Evolutionary conservation across 92 coral and sea anemone species (phyloP).

Genomic region (Phenganax subtilis): DNA sequence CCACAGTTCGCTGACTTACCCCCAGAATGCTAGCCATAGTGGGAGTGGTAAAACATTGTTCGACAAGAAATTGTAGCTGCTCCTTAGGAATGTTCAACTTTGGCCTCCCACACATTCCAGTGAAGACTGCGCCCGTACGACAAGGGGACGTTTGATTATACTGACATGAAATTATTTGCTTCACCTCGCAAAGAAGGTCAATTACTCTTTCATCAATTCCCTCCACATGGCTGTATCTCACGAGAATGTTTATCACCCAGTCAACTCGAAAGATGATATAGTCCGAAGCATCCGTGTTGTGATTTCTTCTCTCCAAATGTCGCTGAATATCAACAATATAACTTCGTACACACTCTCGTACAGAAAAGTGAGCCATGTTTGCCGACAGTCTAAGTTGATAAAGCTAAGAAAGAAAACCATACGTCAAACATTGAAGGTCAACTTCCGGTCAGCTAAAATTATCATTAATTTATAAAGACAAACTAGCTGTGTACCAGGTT

Average conservation of each 20-base stretch:
- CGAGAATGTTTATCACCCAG: slow-evolving; percentile 44
- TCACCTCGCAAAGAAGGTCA: slow-evolving; percentile 41
- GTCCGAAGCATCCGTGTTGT: slow-evolving; percentile 39
- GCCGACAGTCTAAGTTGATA: not conserved
- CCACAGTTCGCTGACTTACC: slow-evolving; percentile 53
- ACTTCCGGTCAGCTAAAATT: not conserved
- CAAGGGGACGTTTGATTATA: not conserved
- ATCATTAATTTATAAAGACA: not conserved
- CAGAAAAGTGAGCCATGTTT: slow-evolving; percentile 9
- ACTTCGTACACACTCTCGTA: slow-evolving; percentile 30
- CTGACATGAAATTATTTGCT: not conserved
- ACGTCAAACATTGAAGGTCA: not conserved
- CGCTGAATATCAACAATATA: slow-evolving; percentile 45
- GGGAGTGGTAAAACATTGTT: slow-evolving; percentile 44
- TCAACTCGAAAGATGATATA: slow-evolving; percentile 47
- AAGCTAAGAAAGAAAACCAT: not conserved
- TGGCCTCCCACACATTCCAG: slow-evolving; percentile 48
- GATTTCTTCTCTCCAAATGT: slow-evolving; percentile 46
- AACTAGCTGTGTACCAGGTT: slow-evolving; percentile 1
- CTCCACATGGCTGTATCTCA: slow-evolving; percentile 39
- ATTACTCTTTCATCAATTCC: slow-evolving; percentile 43
- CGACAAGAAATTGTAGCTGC: slow-evolving; percentile 45
- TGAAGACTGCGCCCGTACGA: slow-evolving; percentile 30
- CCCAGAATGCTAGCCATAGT: slow-evolving; percentile 49
- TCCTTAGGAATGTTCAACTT: slow-evolving; percentile 51